Conservation (phyloP, 2,888 invertebrate genomes). For the Macrophya annulata region DNA sequence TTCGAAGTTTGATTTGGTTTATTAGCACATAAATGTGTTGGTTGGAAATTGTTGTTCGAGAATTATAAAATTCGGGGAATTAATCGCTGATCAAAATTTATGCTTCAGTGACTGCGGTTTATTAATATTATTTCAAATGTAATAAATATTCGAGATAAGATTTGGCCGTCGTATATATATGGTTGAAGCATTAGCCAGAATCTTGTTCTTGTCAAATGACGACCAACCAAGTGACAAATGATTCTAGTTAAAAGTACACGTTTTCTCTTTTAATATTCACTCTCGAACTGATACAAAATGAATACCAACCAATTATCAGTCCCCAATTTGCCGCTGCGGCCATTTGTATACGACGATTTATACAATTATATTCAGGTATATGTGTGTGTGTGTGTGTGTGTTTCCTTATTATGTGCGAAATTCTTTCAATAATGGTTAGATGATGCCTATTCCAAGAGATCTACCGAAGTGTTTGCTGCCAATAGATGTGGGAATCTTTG, state of each 20-base stretch:
- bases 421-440: neutral
- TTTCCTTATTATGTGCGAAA: neutral
- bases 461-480: neutral
- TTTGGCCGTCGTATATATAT: too few species aligned
- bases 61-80: conserved; percentile 35
- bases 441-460: neutral
- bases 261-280: neutral
- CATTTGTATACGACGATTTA: neutral
- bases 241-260: conserved; percentile 31
- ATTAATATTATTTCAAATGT: conserved; percentile 30
- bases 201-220: conserved; percentile 8
- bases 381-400: too few species aligned
- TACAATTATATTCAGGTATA: neutral
- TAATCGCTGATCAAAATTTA: neutral
- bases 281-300: neutral
- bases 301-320: neutral
- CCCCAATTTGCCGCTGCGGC: neutral
- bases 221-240: conserved; percentile 34
- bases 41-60: conserved; percentile 7
- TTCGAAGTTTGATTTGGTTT: conserved; percentile 25
- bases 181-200: conserved; percentile 1
- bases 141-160: conserved; percentile 52
- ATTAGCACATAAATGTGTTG: conserved; percentile 45
- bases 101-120: conserved; percentile 1
- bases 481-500: neutral